These are phyloP conservation scores for Caenorhabditis uteleia DNA, from an alignment of 2,888 invertebrate genomes.

Conservation along the genomic window DNA sequence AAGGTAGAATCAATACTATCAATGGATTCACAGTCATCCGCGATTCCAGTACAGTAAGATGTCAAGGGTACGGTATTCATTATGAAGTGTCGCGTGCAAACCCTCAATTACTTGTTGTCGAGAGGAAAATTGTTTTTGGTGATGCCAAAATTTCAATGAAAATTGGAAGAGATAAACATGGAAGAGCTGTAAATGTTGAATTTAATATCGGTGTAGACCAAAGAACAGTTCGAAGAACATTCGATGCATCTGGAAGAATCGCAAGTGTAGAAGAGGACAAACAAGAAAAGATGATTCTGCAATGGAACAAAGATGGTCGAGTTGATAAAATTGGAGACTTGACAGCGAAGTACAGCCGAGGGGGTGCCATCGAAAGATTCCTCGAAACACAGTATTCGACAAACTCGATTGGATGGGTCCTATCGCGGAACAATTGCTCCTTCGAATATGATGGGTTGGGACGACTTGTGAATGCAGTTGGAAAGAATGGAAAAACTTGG, in stretches of 20 bases:
- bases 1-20: slow-evolving; percentile 30
- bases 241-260: slow-evolving; percentile 32
- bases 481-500: not conserved
- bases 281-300: slow-evolving; percentile 7
- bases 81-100: slow-evolving; percentile 13
- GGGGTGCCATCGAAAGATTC: slow-evolving; percentile 40
- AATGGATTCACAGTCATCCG: slow-evolving; percentile 36
- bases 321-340: slow-evolving; percentile 36
- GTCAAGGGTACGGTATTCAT: slow-evolving; percentile 43
- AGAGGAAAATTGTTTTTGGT: slow-evolving; percentile 27
- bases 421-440: slow-evolving; percentile 4
- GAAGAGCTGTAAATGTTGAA: slow-evolving; percentile 21
- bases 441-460: slow-evolving; percentile 43
- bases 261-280: slow-evolving; percentile 15
- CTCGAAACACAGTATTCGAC: slow-evolving; percentile 26
- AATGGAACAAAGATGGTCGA: slow-evolving; percentile 41
- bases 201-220: slow-evolving; percentile 4
- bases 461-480: slow-evolving; percentile 12
- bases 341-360: slow-evolving; percentile 40
- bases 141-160: slow-evolving; percentile 19
- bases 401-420: slow-evolving; percentile 26
- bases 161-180: slow-evolving; percentile 34
- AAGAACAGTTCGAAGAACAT: slow-evolving; percentile 12
- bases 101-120: slow-evolving; percentile 18
- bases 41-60: slow-evolving; percentile 25